Evolutionary conservation across 2,113 vertebrate species (phyloP).

Genomic region (Glaucomys volans): DNA sequence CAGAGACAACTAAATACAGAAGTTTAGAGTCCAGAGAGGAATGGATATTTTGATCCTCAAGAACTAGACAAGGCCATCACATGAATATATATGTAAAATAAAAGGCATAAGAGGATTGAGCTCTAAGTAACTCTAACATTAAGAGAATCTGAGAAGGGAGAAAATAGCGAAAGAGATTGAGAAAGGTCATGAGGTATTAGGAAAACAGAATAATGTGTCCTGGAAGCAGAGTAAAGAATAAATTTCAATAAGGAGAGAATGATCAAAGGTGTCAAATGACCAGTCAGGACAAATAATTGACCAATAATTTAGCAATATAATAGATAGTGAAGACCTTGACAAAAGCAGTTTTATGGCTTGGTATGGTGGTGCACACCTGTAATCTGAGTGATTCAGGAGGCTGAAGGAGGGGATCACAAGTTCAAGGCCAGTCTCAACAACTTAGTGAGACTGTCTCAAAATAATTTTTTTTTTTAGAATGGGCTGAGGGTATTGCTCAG

Average conservation of each 20-base stretch:
- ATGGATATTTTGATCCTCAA: not conserved
- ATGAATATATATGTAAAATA: not conserved
- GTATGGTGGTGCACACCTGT: no score
- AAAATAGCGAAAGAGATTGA: not conserved
- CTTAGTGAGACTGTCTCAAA: no score
- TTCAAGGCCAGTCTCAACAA: no score
- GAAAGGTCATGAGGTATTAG: not conserved
- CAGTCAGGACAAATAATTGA: not conserved
- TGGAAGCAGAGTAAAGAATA: not conserved
- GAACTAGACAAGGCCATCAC: not conserved
- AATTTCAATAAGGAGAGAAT: not conserved
- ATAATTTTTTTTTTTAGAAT: no score
- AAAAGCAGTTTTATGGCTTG: not conserved
- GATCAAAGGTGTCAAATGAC: not conserved
- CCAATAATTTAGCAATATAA: not conserved
- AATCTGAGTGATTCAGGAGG: no score
- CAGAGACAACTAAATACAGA: not conserved
- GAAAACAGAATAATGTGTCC: not conserved
- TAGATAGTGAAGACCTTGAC: not conserved
- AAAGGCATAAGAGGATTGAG: not conserved
- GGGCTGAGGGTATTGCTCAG: no score
- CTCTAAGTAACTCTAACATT: not conserved
- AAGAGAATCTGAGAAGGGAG: not conserved
- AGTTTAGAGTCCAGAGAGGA: not conserved
- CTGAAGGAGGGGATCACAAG: no score